A percentile compares a stretch with the other conserved stretches of the same genome.
Conservation (phyloP, 2,113 vertebrate species). For the Melanerpes formicivorus region DNA sequence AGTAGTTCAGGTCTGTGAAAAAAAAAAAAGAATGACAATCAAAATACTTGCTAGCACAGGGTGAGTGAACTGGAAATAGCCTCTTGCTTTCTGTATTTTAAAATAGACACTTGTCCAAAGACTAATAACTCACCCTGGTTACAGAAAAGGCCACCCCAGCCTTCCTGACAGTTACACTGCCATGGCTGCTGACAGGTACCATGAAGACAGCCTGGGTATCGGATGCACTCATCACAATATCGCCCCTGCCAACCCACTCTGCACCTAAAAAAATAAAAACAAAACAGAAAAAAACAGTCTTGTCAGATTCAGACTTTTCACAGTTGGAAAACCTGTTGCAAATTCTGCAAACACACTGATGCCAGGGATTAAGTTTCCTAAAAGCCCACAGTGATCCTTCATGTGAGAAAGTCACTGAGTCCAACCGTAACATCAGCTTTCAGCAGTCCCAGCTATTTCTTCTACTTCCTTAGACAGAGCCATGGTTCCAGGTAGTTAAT, state of each 20-base stretch:
- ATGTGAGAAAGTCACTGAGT: constrained; percentile 32
- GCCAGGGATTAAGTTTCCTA: constrained; percentile 25
- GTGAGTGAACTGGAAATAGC: neutral
- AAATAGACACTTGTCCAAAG: neutral
- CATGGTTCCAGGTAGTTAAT: constrained; percentile 17
- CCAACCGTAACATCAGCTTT: constrained; percentile 12
- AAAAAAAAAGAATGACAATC: neutral
- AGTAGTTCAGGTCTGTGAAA: constrained; percentile 95
- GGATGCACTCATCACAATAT: constrained; percentile 97
- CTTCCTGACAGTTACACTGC: constrained; percentile 99
- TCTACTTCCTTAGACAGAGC: neutral
- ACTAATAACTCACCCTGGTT: constrained; percentile 90
- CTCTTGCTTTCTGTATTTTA: neutral
- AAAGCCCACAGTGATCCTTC: constrained; percentile 41
- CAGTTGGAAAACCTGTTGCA: neutral
- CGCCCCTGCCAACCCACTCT: constrained; percentile 96
- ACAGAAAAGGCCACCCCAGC: constrained; percentile 98
- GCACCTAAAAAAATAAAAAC: constrained; percentile 78
- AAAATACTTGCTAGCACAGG: neutral
- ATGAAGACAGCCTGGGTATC: constrained; percentile 96
- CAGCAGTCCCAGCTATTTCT: neutral
- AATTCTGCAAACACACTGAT: constrained; percentile 18
- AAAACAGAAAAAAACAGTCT: neutral
- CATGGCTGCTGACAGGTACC: constrained; percentile 98
- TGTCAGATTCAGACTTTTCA: constrained; percentile 38